A percentile compares a stretch with the other conserved stretches of the same genome.
Evolutionary conservation across 1,140 invertebrate species (phyloP).

Genomic region (Drosophila athabasca): DNA sequence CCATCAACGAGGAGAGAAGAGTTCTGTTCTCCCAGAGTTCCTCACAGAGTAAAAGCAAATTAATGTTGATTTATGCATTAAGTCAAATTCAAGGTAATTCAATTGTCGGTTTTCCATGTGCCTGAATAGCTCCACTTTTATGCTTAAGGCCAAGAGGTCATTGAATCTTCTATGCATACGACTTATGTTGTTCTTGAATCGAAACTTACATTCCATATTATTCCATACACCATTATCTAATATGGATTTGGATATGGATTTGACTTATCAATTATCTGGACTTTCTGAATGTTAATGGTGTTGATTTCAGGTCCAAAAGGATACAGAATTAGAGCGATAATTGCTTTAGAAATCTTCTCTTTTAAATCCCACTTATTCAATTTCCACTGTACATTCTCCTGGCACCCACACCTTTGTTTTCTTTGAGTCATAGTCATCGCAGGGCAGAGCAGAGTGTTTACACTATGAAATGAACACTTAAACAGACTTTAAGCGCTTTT

Average conservation of each 20-base stretch:
- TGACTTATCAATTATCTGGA: too few relatives aligned
- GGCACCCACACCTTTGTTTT: constrained; percentile 21
- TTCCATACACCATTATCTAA: too few relatives aligned
- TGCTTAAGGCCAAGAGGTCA: constrained; percentile 33
- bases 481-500: constrained; percentile 72
- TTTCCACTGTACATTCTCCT: constrained; percentile 15
- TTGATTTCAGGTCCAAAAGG: too few relatives aligned
- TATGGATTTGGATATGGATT: too few relatives aligned
- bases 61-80: constrained; percentile 56
- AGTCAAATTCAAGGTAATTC: constrained; percentile 49
- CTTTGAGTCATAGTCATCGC: constrained; percentile 19
- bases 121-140: too few relatives aligned
- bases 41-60: constrained; percentile 30
- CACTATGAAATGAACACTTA: constrained; percentile 68
- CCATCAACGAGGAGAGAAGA: constrained; percentile 1
- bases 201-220: too few relatives aligned
- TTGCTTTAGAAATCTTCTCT: neutral
- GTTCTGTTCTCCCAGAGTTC: neutral
- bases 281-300: too few relatives aligned
- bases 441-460: constrained; percentile 50
- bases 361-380: neutral
- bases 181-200: constrained; percentile 6
- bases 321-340: too few relatives aligned
- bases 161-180: neutral
- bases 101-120: too few relatives aligned